Evolutionary conservation across 2,113 vertebrate genomes (phyloP), one percentile per base, ranked within the genome.

Genomic region (Neotragus pygmaeus): DNA sequence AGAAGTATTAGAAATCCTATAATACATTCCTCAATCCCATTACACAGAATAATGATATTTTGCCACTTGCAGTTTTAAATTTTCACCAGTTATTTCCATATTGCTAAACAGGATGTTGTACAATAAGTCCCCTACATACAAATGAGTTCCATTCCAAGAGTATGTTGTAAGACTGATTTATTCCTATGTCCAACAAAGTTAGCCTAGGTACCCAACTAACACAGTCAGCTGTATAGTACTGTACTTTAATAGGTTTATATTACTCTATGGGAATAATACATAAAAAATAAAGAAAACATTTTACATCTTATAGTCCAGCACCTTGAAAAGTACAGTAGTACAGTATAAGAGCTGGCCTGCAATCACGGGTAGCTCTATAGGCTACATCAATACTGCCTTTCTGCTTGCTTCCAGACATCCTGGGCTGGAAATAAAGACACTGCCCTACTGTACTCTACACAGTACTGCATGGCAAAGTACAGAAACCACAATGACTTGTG

Each of bases 361-460:
- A 21, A 17, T 2, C 7, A 4, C 2, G 5, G 64, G 17, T 36
- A 36, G n/a, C n/a, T 5, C n/a, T 21, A 2, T 36, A 0, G 0
- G n/a, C 16, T 21, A 2, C 4, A 21, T 21, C 64, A 70, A 2
- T 4, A 36, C 64, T 21, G n/a, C 7, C 10, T 36, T 11, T 11
- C n/a, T 70, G 17, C n/a, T 36, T 70, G 64, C 64, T 70, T 11
- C 64, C 17, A 36, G 33, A 36, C 64, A 21, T 36, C 62, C 62
- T 17, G 30, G 62, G n/a, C 33, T 36, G 19, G n/a, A 36, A 70
- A 21, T 11, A 21, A 36, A 66, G 17, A 17, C n/a, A 5, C 8
- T 36, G n/a, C 9, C 33, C 64, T 36, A 5, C 64, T 66, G 33
- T 4, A 11, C 33, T 66, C n/a, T 66, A 66, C 64, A 36, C n/a